Evolutionary conservation across 2,888 invertebrate species (phyloP), one percentile per base, ranked within the genome.

Genomic region (Villa cingulata): DNA sequence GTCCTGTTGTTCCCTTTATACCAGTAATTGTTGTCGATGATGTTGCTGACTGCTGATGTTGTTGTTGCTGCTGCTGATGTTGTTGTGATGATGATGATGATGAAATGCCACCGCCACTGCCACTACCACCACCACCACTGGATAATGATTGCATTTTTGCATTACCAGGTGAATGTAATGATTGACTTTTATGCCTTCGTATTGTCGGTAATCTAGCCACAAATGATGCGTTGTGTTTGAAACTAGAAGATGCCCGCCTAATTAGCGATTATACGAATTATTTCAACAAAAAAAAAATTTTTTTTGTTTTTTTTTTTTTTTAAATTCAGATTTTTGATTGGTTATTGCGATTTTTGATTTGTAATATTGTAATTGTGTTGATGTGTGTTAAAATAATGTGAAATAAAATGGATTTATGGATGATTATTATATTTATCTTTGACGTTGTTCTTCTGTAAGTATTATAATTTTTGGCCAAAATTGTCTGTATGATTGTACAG

Each of bases 211-310:
- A 76, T 58, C 90, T 80, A 62, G 89, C 87, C 67, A 90, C 89
- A 73, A 91, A 91, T 48, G 90, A 90, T 58, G 89, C 84, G 72
- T 90, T 90, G 77, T 88, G 87, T 76, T 90, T 89, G 77, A 88
- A 90, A 70, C 87, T 87, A 72, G 75, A 77, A 64, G 83, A 81
- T 69, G 80, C 80, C 63, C 82, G 78, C 72, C 82, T 83, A 73
- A 59, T 65, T 57, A 60, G 60, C 59, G 60, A 61, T 58, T n/a
- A 59, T 57, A 58, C 57, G 58, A 58, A 56, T 57, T 57, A 58
- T n/a, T 57, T 59, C 57, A 55, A 58, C 54, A 16, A 23, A 15
- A 23, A 40, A n/a, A 7, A 15, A 40, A n/a, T 40, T 37, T 14
- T 6, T 27, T 41, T 41, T 40, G 2, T 41, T 41, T 41, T 20